Conservation (phyloP, 1,140 invertebrate species). For the Magallana angulata region DNA sequence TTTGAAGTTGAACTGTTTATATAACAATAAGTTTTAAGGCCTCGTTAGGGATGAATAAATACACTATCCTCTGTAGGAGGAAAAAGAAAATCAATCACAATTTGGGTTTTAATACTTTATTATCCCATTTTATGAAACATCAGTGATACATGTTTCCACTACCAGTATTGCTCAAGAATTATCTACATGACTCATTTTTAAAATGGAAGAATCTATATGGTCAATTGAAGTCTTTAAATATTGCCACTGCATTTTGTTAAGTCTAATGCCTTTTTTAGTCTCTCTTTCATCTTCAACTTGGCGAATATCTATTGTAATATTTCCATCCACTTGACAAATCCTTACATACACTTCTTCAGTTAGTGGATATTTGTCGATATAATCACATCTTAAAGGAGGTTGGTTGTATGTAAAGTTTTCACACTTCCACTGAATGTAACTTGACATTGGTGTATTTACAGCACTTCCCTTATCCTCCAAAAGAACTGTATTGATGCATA, state of each 20-base stretch:
- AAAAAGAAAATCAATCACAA: neutral
- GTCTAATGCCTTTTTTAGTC: neutral
- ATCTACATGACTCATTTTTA: conserved; percentile 9
- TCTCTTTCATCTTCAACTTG: neutral
- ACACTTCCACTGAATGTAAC: neutral
- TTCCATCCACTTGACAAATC: neutral
- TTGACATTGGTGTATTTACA: neutral
- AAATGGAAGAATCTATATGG: neutral
- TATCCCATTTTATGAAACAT: neutral
- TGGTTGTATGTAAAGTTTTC: neutral
- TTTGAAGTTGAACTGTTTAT: neutral
- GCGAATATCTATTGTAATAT: neutral
- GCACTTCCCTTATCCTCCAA: neutral
- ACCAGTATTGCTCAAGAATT: neutral
- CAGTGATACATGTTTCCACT: neutral
- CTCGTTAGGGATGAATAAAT: neutral
- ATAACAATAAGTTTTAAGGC: neutral
- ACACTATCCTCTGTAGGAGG: neutral
- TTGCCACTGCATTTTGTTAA: conserved; percentile 8
- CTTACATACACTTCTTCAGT: neutral
- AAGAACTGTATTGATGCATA: neutral
- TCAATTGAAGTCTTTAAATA: neutral
- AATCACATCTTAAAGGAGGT: neutral
- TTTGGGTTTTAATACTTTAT: neutral
- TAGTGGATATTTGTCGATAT: neutral